Evolutionary conservation across 1,140 invertebrate genomes (phyloP), one percentile per base, ranked within the genome.

Genomic region (Pseudomyrmex flavicornis): DNA sequence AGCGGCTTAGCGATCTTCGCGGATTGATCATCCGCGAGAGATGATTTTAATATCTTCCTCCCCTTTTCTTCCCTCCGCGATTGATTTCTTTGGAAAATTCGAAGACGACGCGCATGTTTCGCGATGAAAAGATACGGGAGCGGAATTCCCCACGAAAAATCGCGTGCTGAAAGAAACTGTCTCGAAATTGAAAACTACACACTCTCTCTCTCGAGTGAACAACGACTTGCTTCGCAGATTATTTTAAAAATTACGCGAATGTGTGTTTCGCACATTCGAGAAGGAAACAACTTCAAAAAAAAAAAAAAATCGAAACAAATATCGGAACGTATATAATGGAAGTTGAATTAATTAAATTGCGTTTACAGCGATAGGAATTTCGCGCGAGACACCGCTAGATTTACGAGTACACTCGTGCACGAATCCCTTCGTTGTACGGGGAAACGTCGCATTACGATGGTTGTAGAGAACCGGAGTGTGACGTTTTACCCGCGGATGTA

Each of bases 1-100:
- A 95, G 89, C 89, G 56, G 69, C 83, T 86, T 86, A 82, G 70
- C 76, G 59, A 82, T 59, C 82, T 76, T 66, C 83, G 63, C 46
- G 68, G 59, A 61, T 72, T 61, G 76, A 80, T 80, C 66, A 70
- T 72, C n/a, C 76, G 54, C 76, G 54, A 54, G 65, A 54, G 52
- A 72, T 80, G 66, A 80, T 80, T 80, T 72, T 17, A 70, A 80
- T 70, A 26, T 82, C 44, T 59, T 54, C 48, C 13, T 9, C 35
- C 5, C 5, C 35, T 35, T 5, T 35, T 35, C 35, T 7, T 7
- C 35, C 0, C 35, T 5, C 15, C 17, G 9, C 20, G 35, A 44
- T 7, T 15, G 48, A 54, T 50, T 35, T 13, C 20, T 12, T 76
- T 20, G 12, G 35, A 58, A 63, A 22, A 65, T 48, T 65, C 26